Evolutionary conservation across 2,797 vertebrate genomes (phyloP).

Genomic region (Rhodeus uyekii): DNA sequence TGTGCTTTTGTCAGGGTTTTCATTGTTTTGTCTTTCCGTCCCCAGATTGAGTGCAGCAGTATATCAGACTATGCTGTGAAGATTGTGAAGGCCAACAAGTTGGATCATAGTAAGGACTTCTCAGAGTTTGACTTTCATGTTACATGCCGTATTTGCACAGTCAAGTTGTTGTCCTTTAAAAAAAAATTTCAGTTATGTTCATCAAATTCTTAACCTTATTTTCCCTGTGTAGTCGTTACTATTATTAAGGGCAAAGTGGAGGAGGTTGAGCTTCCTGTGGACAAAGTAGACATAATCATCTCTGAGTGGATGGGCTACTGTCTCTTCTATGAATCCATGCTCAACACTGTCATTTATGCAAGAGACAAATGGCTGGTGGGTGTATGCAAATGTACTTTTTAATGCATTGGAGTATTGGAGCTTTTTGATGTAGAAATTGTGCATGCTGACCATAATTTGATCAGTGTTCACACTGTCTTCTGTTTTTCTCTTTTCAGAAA

Average conservation of each 20-base stretch:
- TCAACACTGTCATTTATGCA: constrained; percentile 92
- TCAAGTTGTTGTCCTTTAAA: background rate
- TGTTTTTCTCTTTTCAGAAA: constrained; percentile 69
- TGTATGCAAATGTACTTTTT: background rate
- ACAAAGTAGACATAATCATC: constrained; percentile 92
- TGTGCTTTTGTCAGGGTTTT: background rate
- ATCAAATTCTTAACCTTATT: background rate
- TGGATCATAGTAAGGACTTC: constrained; percentile 84
- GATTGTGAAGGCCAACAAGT: constrained; percentile 93
- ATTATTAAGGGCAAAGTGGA: constrained; percentile 97
- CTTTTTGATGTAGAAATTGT: background rate
- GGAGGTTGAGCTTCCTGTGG: constrained; percentile 89
- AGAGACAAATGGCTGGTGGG: constrained; percentile 94
- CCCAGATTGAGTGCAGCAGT: constrained; percentile 92
- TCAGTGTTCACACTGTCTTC: background rate
- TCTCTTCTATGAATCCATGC: constrained; percentile 94
- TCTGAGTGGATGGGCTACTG: constrained; percentile 98
- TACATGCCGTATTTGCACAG: background rate
- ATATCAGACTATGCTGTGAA: constrained; percentile 95
- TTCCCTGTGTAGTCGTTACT: constrained; percentile 81
- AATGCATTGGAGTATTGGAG: background rate
- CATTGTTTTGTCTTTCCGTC: constrained; percentile 5
- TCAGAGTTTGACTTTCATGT: background rate
- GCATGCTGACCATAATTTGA: background rate
- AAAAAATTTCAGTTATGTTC: background rate